These are phyloP conservation scores for Capitulum mitella DNA, from an alignment of 2,888 invertebrate species.

Conservation along the genomic window DNA sequence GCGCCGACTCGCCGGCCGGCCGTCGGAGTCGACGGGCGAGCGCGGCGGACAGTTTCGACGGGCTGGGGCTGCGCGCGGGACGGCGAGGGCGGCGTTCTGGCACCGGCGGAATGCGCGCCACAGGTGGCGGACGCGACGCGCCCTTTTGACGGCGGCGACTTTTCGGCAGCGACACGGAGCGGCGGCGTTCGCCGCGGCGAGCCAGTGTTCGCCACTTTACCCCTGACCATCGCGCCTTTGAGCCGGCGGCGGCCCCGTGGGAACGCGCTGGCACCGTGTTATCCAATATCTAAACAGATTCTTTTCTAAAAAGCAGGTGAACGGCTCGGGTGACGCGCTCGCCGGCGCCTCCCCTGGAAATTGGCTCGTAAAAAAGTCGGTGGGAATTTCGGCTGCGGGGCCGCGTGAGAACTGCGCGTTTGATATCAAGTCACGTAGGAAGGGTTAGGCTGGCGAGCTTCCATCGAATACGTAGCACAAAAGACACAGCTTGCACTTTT, in stretches of 20 bases:
- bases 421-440: slow-evolving; percentile 23
- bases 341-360: background rate
- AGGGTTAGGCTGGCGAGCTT: background rate
- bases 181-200: background rate
- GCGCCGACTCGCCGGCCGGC: background rate
- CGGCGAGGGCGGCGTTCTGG: background rate
- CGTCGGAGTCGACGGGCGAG: background rate
- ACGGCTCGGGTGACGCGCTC: background rate
- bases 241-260: background rate
- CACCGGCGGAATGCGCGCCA: background rate
- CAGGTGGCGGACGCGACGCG: background rate
- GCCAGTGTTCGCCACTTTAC: slow-evolving; percentile 24
- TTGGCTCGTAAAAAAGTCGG: background rate
- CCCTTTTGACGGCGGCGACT: background rate
- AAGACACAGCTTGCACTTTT: slow-evolving; percentile 10
- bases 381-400: background rate
- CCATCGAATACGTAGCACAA: background rate
- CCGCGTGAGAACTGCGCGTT: background rate
- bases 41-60: no score
- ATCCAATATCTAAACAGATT: slow-evolving; percentile 26
- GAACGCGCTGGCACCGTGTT: background rate
- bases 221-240: slow-evolving; percentile 11
- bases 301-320: slow-evolving; percentile 3
- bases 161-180: background rate
- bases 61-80: no score